These are phyloP conservation scores for Andrena bucephala DNA, from an alignment of 2,888 invertebrate genomes.

Conservation along the genomic window DNA sequence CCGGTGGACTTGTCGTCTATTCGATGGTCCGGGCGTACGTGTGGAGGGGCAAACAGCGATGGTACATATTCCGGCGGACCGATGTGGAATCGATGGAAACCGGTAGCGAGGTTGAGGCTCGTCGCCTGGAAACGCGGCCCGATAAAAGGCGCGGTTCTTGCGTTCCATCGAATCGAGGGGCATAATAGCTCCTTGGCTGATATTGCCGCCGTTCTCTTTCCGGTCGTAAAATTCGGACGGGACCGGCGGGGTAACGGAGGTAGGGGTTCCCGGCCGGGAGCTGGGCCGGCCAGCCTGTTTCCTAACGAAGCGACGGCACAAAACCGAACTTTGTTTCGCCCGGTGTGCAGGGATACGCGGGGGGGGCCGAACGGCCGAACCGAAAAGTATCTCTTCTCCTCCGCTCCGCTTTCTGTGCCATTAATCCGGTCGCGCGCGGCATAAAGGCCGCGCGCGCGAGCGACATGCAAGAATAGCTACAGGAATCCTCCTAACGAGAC, in stretches of 20 bases:
- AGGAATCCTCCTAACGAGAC: slow-evolving; percentile 56
- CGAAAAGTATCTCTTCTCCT: slow-evolving; percentile 41
- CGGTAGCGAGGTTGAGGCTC: no score
- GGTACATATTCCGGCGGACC: no score
- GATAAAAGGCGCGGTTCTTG: background rate
- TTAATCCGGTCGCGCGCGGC: slow-evolving; percentile 47
- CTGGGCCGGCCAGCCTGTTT: no score
- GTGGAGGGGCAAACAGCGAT: no score
- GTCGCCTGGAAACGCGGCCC: background rate
- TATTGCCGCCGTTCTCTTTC: background rate
- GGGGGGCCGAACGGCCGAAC: slow-evolving; percentile 28
- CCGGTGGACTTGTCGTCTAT: background rate
- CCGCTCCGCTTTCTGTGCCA: slow-evolving; percentile 40
- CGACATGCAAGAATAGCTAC: slow-evolving; percentile 42
- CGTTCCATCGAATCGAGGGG: background rate
- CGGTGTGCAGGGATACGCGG: slow-evolving; percentile 4
- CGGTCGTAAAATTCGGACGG: background rate
- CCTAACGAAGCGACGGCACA: slow-evolving; percentile 19
- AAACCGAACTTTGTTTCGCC: slow-evolving; percentile 40
- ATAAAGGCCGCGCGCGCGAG: slow-evolving; percentile 37
- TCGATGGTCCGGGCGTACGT: background rate
- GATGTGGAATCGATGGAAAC: no score
- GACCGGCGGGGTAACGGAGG: background rate
- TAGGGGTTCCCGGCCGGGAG: slow-evolving; percentile 6
- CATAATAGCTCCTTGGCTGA: slow-evolving; percentile 6